Evolutionary conservation across 2,113 vertebrate genomes (phyloP), one percentile per base, ranked within the genome.

Genomic region (Antechinus flavipes): DNA sequence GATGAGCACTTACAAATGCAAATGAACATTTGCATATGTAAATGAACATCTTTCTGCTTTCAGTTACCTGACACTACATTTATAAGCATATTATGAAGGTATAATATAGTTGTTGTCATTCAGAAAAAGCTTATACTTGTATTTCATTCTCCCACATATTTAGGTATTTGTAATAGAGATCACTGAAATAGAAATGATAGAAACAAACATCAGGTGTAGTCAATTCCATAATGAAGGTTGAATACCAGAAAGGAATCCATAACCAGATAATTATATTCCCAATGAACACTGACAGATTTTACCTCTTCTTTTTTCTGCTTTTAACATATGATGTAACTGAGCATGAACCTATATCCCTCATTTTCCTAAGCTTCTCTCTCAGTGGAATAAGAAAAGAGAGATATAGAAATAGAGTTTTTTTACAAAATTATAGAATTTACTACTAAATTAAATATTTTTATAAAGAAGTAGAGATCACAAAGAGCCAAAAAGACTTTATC

Each of bases 91-190:
- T 50, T 42, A 23, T 35, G 3, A 27, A 47, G 27, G 8, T 22
- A 90, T 95, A 93, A 95, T 54, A 91, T 89, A 91, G 55, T 90
- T 49, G 25, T 47, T 0, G 27, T 24, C 19, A 52, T 95, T 92
- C 56, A 90, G 84, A 95, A 84, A 90, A 46, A 91, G 27, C 23
- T 91, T n/a, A 91, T 53, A 24, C 22, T 30, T 97, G 93, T 93
- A 26, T 91, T 95, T 94, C n/a, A 93, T 58, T 93, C 93, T 68
- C 89, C 46, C 94, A 23, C 50, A 5, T 8, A 12, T 68, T 94
- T 92, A 92, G 50, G 11, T 52, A 54, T 56, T 93, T 91, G 27
- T 47, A 94, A 54, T 95, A 30, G 84, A 14, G 8, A 30, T 91
- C 23, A 49, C 58, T 94, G 26, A 94, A 94, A 90, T 53, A n/a